phyloP scores from a whole-genome alignment of 2,888 invertebrate species.

The Himalopsyche japonica region DNA sequence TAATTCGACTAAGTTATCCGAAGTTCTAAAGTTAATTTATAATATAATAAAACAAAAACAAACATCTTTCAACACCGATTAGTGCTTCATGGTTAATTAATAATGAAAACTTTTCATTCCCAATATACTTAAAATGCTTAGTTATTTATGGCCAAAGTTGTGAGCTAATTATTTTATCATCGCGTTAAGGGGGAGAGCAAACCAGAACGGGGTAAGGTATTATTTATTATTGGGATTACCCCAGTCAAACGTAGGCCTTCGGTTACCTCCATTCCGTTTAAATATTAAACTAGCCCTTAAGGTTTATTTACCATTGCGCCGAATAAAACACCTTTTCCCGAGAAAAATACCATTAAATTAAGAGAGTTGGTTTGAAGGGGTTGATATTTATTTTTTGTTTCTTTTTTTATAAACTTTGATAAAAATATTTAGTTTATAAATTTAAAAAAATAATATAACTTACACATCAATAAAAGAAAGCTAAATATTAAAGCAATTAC shows the following conservation, averaged over 20 bases:
- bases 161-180: background rate
- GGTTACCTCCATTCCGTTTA: background rate
- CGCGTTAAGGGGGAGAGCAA: background rate
- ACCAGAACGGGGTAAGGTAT: background rate
- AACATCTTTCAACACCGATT: background rate
- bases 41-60: background rate
- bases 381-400: background rate
- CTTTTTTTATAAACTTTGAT: no score
- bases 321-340: background rate
- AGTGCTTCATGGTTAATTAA: background rate
- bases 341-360: background rate
- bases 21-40: no score
- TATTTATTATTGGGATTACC: background rate
- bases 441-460: no score
- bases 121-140: background rate
- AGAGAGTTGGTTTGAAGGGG: background rate
- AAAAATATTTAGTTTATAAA: no score
- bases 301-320: background rate
- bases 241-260: background rate
- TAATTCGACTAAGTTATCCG: no score
- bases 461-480: no score
- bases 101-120: background rate
- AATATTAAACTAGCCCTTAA: conserved; percentile 1
- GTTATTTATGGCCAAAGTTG: background rate
- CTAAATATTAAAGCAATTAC: no score